Base-by-base conservation (phyloP, 1,140 invertebrate species). In the Drosophila melanica region DNA sequence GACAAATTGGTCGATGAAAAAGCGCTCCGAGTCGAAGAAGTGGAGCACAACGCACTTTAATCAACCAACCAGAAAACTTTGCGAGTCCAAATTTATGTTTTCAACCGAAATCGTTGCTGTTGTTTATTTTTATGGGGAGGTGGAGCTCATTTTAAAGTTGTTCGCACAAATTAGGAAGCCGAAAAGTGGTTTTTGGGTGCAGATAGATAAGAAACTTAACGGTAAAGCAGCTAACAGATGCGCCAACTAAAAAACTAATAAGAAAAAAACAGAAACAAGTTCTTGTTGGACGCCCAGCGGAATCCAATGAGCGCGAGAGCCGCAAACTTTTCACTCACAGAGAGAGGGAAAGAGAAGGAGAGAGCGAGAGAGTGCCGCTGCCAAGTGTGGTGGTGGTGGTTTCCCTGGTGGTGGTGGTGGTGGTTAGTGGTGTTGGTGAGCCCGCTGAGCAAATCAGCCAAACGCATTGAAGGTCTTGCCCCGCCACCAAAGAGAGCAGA, bases 391-490 rank as follows among this genome's bases (percentile, higher is more conserved):
- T 33, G 51, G 42, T 59, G 33, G 3, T 70, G 7, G 39, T 58
- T 8, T 11, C 70, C 51, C 63, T 80, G 65, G 41, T 75, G 58
- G 35, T 67, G 63, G 62, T 59, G 16, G 60, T 63, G 45, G 66
- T 27, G 27, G 27, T 7, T 27, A 7, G 5, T 27, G 27, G 27
- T 27, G 27, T 27, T 69, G 58, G 60, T 54, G 58, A 58, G 54
- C 41, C 50, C 35, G 45, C 53, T 60, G 74, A 73, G 75, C 81
- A 86, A 86, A 86, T 89, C 89, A 90, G 79, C 89, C 89, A 90
- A 90, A 90, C 85, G 85, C 90, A 77, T 82, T 77, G 82, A 79
- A 91, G 86, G 86, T 91, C 90, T 91, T 91, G 90, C 86, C 90
- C 90, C 82, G 80, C 74, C 72, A 75, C 69, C 62, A 68, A 57